Evolutionary conservation across 2,888 invertebrate species (phyloP).

Genomic region (Zygaena filipendulae): DNA sequence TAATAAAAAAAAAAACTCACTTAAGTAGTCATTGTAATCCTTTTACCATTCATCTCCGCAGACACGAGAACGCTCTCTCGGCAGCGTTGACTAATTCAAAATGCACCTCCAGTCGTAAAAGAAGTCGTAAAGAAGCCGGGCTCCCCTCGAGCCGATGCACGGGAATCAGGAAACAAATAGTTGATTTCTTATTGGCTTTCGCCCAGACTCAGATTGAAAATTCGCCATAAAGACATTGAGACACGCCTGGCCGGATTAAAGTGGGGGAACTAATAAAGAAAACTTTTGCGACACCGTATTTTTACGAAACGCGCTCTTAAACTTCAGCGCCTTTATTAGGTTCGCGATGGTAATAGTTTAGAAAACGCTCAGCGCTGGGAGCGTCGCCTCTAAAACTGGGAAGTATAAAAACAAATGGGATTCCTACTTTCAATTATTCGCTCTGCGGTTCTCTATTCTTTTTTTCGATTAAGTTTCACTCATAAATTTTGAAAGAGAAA

Average conservation of each 20-base stretch:
- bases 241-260: constrained; percentile 65
- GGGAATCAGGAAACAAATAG: constrained; percentile 62
- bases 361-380: constrained; percentile 38
- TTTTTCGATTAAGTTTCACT: too few relatives aligned
- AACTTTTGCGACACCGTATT: constrained; percentile 68
- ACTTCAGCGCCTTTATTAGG: constrained; percentile 56
- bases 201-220: constrained; percentile 66
- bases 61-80: constrained; percentile 63
- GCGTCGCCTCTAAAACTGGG: too few relatives aligned
- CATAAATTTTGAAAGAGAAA: too few relatives aligned
- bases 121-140: constrained; percentile 64
- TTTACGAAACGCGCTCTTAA: constrained; percentile 59
- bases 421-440: too few relatives aligned
- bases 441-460: too few relatives aligned
- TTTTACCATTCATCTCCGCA: constrained; percentile 57
- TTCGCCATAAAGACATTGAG: constrained; percentile 67
- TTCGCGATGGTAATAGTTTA: constrained; percentile 45
- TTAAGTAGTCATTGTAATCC: constrained; percentile 54
- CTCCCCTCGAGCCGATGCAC: constrained; percentile 60
- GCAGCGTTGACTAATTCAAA: constrained; percentile 58
- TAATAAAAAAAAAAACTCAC: constrained; percentile 23
- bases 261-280: constrained; percentile 68
- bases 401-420: too few relatives aligned
- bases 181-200: constrained; percentile 68
- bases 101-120: constrained; percentile 68